Evolutionary conservation across 2,113 vertebrate species (phyloP).

Genomic region (Phalacrocorax brasilianus): DNA sequence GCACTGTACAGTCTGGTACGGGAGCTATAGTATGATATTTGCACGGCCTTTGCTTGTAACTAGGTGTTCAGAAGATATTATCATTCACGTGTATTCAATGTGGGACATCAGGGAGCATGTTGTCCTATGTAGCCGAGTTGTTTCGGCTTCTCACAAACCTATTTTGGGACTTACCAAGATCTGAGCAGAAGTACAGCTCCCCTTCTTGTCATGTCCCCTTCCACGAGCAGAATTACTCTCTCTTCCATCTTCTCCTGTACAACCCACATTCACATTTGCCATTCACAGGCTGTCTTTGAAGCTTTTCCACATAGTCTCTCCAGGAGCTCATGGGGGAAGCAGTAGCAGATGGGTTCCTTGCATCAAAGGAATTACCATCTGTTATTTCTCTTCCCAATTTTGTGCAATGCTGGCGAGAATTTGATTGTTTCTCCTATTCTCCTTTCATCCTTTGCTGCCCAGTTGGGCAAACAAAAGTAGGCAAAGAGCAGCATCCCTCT

Average conservation of each 20-base stretch:
- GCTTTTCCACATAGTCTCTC: background rate
- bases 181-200: background rate
- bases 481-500: background rate
- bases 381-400: constrained; percentile 1
- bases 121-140: background rate
- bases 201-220: background rate
- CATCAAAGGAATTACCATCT: constrained; percentile 46
- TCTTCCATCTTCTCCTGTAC: background rate
- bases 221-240: background rate
- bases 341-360: constrained; percentile 41
- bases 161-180: background rate
- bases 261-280: background rate
- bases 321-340: background rate
- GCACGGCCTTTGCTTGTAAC: background rate
- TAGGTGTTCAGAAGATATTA: background rate
- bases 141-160: background rate
- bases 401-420: background rate
- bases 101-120: background rate
- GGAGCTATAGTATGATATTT: background rate
- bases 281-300: constrained; percentile 1
- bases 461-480: background rate
- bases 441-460: background rate
- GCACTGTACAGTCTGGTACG: background rate
- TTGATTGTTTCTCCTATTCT: background rate
- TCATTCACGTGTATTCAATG: background rate